Evolutionary conservation across 2,113 vertebrate genomes (phyloP), one percentile per base, ranked within the genome.

Genomic region (Ceuthmochares aereus): DNA sequence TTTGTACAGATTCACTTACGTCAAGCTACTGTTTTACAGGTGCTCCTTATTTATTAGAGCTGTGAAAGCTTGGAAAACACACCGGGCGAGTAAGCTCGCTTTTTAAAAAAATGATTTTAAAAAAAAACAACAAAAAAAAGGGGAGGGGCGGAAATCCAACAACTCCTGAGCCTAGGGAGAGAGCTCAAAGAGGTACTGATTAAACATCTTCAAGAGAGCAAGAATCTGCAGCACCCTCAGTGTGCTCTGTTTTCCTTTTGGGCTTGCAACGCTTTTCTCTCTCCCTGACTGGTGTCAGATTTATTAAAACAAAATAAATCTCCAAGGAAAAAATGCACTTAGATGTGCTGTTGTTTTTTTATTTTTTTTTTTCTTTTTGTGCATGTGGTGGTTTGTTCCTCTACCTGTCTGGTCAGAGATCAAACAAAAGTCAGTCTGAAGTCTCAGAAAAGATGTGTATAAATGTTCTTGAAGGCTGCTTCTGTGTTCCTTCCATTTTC

Each of bases 31-130:
- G 98, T 98, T 98, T 98, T 97, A 98, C 98, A 98, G 98, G 97
- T 98, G 98, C 98, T 98, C 97, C 98, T 98, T 98, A 98, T 98
- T 98, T 98, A 98, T 98, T 98, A 98, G 98, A 98, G 98, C 98
- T 97, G 97, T 96, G 98, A 98, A 97, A 97, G 98, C 97, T 98
- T 98, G 96, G 97, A 96, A 98, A 96, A 97, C 97, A 97, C 97
- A 97, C 96, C 97, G 94, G 97, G 97, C 97, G 96, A 98, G 97
- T 94, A 76, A 97, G 97, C 98, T 98, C 97, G 97, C 98, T 98
- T 98, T 98, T 98, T 98, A 97, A 98, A 97, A 98, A 97, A 93
- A 89, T 40, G 40, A 40, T 40, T 40, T 40, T 87, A 77, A 3
- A n/a, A 42, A 69, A 66, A 51, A 54, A 32, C 5, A 36, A 79